These are phyloP conservation scores for Fregetta grallaria DNA, from an alignment of 2,113 vertebrate genomes.

Conservation along the genomic window DNA sequence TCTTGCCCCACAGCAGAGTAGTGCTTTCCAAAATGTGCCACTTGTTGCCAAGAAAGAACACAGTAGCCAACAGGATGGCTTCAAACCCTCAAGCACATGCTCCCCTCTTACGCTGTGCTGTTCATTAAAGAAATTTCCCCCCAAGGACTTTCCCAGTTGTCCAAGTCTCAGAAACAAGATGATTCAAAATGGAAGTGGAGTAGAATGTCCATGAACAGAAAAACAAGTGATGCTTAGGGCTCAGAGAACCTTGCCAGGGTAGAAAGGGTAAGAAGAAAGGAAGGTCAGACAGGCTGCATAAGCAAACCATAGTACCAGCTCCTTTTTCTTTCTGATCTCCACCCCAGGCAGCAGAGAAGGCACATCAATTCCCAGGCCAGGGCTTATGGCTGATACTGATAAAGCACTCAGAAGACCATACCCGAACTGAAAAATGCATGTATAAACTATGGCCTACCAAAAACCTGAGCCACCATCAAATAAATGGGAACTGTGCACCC, in stretches of 20 bases:
- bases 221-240: not conserved
- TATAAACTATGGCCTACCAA: not conserved
- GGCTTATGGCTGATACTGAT: not conserved
- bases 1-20: not conserved
- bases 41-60: not conserved
- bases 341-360: not conserved
- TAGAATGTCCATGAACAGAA: not conserved
- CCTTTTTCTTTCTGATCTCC: not conserved
- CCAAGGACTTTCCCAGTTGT: not conserved
- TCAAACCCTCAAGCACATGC: not conserved
- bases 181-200: not conserved
- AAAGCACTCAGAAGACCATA: not conserved
- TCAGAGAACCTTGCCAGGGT: not conserved
- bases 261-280: not conserved
- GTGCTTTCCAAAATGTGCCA: not conserved
- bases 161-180: not conserved
- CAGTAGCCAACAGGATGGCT: not conserved
- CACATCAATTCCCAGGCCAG: conserved; percentile 1
- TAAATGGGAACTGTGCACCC: not conserved
- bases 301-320: not conserved
- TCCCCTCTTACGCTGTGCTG: not conserved
- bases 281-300: not conserved
- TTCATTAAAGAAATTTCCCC: not conserved
- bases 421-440: not conserved
- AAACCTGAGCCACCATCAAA: not conserved